These are phyloP conservation scores for Dasypus novemcinctus DNA, from an alignment of 2,113 vertebrate species.

Conservation along the genomic window DNA sequence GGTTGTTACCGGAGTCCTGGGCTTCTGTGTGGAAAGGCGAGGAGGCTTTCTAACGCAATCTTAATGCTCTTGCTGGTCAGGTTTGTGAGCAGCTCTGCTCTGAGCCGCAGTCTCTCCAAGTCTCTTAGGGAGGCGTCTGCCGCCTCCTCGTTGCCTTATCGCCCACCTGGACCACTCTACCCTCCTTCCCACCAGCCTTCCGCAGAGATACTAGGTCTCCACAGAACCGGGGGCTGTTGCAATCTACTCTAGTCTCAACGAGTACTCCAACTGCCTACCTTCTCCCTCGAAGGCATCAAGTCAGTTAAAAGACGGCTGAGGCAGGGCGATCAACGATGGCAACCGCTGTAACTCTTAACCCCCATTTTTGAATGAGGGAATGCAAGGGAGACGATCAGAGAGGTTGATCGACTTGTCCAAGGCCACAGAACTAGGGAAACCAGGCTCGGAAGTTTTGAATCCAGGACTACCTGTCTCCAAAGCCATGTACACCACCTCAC, in stretches of 20 bases:
- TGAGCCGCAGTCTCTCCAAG: not conserved
- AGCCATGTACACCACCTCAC: not conserved
- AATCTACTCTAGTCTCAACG: not conserved
- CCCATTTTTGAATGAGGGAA: not conserved
- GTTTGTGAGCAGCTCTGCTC: not conserved
- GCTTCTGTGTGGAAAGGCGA: not conserved
- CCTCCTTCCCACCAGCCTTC: not conserved
- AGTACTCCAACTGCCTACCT: not conserved
- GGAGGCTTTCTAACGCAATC: not conserved
- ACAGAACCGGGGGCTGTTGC: not conserved
- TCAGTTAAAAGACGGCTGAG: not conserved
- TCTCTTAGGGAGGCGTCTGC: not conserved
- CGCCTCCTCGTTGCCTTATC: not conserved
- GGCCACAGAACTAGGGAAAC: not conserved
- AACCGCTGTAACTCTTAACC: not conserved
- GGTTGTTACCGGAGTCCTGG: accelerated
- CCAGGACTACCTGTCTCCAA: not conserved
- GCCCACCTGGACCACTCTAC: not conserved
- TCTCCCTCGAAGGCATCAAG: not conserved
- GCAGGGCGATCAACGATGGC: not conserved
- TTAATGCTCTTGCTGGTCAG: not conserved
- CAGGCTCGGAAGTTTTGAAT: not conserved
- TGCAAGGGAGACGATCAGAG: not conserved
- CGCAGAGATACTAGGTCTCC: not conserved
- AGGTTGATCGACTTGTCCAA: not conserved